phyloP scores from a whole-genome alignment of 2,888 invertebrate species.

The Axea sp. region DNA sequence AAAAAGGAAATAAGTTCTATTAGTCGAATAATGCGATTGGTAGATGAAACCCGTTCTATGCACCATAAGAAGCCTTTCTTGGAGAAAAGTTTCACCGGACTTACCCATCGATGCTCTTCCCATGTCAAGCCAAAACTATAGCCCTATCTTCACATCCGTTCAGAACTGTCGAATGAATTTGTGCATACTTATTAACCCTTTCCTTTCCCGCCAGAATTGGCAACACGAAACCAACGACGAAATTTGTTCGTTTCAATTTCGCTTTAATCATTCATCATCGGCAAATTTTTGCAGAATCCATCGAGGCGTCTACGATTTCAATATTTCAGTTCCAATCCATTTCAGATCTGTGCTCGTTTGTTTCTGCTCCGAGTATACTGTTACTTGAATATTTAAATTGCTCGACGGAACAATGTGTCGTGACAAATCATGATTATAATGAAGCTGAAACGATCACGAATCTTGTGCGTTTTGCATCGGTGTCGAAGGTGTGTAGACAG shows the following conservation, averaged over 20 bases:
- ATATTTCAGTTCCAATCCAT: constrained; percentile 43
- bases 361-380: constrained; percentile 33
- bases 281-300: constrained; percentile 32
- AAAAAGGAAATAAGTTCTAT: constrained; percentile 54
- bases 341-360: constrained; percentile 4
- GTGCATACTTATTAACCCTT: constrained; percentile 34
- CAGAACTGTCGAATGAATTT: constrained; percentile 53
- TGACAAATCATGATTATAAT: constrained; percentile 51
- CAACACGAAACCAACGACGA: constrained; percentile 34
- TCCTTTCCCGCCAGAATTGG: constrained; percentile 5
- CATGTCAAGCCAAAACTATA: constrained; percentile 58
- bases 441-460: constrained; percentile 38
- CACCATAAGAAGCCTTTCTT: constrained; percentile 67
- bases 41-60: constrained; percentile 67
- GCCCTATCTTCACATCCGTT: constrained; percentile 62
- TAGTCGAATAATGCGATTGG: constrained; percentile 58
- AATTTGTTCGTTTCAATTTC: constrained; percentile 24
- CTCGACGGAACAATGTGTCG: constrained; percentile 29
- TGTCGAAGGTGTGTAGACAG: constrained; percentile 28
- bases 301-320: constrained; percentile 34
- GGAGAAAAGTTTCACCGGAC: constrained; percentile 71
- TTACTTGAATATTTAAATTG: constrained; percentile 45
- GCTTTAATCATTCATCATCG: constrained; percentile 15
- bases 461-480: constrained; percentile 30
- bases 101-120: constrained; percentile 75